Base-by-base conservation (phyloP, 2,888 invertebrate genomes). In the Xylota segnis region DNA sequence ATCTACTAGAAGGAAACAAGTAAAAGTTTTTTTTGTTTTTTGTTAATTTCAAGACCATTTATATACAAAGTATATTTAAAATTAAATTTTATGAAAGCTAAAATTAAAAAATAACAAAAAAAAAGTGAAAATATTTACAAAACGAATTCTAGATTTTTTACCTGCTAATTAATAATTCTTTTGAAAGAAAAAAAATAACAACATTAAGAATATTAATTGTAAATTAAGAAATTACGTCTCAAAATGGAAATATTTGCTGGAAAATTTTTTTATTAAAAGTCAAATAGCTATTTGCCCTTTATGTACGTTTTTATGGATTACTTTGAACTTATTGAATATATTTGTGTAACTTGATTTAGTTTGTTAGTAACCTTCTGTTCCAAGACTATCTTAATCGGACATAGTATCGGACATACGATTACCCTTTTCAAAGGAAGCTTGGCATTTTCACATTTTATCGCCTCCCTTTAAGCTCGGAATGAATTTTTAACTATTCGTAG, bases 61-160 rank as follows among this genome's bases (percentile, higher is more conserved):
- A 47, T 74, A 78, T 72, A 74, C 50, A 66, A 78, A 59, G 59
- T 34, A 43, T 72, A 52, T 29, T 59, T 18, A 40, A 72, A 83
- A 54, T 65, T 45, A 43, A 58, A 76, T 71, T 54, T 72, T 70
- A 58, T 40, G 18, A 52, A 71, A 82, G 40, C n/a, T 65, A 63
- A 52, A 1, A 50, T 16, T 23, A 27, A 18, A 65, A 14, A 58
- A 50, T 32, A 29, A 63, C 9, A 40, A 65, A 34, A 47, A 29
- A 32, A 59, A 59, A 63, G n/a, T n/a, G n/a, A n/a, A n/a, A n/a
- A 72, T 72, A 56, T 79, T 79, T 78, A 83, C 79, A 83, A 78
- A 72, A 63, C 54, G 74, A 78, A 29, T 54, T 83, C 56, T 83
- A 83, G 83, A 83, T 83, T 83, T 83, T 83, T 83, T 83, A 83